Evolutionary conservation across 30 jellyfish, hydroid and myxozoan genomes (phyloP).

Genomic region (Cassiopea xamachana): DNA sequence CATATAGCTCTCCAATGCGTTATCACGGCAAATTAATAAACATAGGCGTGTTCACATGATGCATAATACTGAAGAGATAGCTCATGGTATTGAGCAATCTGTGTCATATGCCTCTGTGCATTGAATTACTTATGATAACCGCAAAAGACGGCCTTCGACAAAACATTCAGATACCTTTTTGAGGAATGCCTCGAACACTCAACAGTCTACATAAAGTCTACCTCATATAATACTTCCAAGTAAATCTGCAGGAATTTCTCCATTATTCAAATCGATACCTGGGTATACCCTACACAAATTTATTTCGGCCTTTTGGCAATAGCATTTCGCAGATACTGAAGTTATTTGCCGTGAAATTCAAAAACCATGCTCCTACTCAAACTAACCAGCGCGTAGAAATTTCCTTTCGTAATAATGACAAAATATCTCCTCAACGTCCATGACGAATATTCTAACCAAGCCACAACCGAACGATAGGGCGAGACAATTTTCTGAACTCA

Average conservation of each 20-base stretch:
- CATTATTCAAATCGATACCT: no score
- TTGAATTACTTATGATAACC: neutral
- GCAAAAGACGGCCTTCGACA: neutral
- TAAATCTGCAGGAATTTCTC: no score
- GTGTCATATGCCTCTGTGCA: constrained; percentile 39
- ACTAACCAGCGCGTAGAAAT: no score
- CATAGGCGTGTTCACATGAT: constrained; percentile 59
- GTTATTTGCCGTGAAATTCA: no score
- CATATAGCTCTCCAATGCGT: neutral
- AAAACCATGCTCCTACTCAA: no score
- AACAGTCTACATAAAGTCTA: no score
- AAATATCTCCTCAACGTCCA: neutral
- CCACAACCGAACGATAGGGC: constrained; percentile 18
- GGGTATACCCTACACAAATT: no score
- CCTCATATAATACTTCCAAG: no score
- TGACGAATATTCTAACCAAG: neutral
- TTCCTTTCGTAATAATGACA: neutral
- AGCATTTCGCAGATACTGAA: no score
- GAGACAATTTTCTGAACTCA: neutral
- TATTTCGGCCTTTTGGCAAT: no score
- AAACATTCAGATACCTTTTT: neutral
- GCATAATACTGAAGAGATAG: constrained; percentile 39
- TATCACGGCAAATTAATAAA: neutral
- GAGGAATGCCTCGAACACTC: neutral
- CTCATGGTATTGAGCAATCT: neutral